Conservation (phyloP, 2,888 invertebrate genomes). For the Yponomeuta cagnagella region DNA sequence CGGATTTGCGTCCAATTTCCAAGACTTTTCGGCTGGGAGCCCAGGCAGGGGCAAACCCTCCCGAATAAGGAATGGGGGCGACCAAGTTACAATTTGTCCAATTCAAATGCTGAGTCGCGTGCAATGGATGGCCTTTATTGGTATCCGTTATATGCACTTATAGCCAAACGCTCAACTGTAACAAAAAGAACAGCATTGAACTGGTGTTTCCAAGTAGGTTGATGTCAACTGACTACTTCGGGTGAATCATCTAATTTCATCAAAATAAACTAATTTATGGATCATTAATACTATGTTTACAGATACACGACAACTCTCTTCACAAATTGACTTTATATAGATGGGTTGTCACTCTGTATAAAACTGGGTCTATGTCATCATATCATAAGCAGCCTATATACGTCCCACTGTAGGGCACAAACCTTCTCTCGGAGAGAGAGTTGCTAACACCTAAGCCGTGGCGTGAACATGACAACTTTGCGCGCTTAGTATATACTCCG, state of each 20-base stretch:
- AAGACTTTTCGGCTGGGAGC: conserved; percentile 57
- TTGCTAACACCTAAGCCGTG: no score
- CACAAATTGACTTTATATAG: no score
- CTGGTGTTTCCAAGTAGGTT: not conserved
- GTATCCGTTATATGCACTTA: not conserved
- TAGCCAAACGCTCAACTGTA: not conserved
- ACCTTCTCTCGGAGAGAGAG: no score
- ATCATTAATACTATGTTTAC: no score
- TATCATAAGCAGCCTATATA: no score
- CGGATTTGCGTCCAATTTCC: conserved; percentile 71
- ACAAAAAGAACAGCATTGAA: not conserved
- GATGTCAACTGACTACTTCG: conserved; percentile 11
- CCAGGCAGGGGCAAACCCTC: conserved; percentile 46
- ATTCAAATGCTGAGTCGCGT: conserved; percentile 52
- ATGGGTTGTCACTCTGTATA: no score
- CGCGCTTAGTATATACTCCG: no score
- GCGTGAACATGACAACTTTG: no score
- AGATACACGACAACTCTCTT: no score
- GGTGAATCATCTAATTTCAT: not conserved
- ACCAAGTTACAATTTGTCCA: conserved; percentile 51
- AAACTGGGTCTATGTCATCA: no score
- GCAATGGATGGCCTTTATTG: conserved; percentile 5
- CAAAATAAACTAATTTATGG: no score
- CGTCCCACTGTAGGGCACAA: no score
- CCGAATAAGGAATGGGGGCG: conserved; percentile 39